Percentiles rank a stretch among this genome's conserved stretches.
Conservation (phyloP, 2,113 vertebrate species). For the Vireo altiloquus region DNA sequence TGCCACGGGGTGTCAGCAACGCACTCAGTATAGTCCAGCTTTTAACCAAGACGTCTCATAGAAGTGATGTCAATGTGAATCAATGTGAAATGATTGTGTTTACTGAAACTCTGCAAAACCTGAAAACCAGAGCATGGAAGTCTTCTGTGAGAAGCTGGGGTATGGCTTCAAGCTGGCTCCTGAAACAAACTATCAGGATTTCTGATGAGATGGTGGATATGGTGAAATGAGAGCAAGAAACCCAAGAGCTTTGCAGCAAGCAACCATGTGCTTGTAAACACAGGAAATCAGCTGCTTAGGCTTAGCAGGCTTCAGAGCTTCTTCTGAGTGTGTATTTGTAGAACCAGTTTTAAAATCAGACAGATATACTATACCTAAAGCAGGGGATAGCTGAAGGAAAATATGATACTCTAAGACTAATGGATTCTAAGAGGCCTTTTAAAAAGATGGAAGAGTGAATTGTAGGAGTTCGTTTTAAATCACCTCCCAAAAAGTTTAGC, state of each 20-base stretch:
- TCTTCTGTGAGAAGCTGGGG: not conserved
- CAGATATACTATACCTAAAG: not conserved
- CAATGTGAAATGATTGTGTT: not conserved
- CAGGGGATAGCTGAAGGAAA: not conserved
- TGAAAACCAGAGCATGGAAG: not conserved
- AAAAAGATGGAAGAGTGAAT: not conserved
- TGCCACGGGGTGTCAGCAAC: not conserved
- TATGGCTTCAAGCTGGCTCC: not conserved
- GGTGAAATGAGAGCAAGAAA: not conserved
- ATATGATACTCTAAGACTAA: not conserved
- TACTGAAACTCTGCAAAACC: not conserved
- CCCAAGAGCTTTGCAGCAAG: not conserved
- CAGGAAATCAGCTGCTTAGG: not conserved
- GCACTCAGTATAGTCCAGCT: accelerated
- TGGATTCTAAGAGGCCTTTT: not conserved
- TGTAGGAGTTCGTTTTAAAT: not conserved
- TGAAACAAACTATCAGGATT: not conserved
- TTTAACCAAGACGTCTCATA: not conserved
- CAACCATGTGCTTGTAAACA: not conserved
- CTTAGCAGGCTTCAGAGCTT: not conserved
- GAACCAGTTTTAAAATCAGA: not conserved
- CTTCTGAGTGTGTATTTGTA: not conserved
- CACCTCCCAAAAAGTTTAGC: not conserved
- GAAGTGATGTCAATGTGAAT: not conserved
- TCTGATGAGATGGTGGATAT: not conserved